Conservation (phyloP, 2,888 invertebrate genomes). For the Scaptomyza parva region DNA sequence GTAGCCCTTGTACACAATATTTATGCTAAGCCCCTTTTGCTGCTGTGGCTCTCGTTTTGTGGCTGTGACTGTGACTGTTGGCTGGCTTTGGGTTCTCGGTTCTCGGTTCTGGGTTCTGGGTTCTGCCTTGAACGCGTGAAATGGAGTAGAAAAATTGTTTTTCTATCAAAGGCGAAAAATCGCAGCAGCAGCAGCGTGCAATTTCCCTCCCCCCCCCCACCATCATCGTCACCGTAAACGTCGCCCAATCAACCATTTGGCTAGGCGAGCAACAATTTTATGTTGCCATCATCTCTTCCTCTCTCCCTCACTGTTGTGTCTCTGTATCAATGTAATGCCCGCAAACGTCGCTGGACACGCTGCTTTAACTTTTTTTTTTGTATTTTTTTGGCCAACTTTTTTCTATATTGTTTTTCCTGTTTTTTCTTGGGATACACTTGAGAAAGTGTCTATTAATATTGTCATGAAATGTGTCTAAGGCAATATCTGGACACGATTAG, state of each 20-base stretch:
- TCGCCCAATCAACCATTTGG: constrained; percentile 27
- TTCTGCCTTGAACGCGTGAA: constrained; percentile 79
- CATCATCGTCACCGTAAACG: too few species aligned
- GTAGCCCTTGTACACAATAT: constrained; percentile 2
- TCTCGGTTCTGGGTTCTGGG: too few species aligned
- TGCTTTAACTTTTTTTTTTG: constrained; percentile 61
- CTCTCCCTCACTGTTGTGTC: constrained; percentile 5
- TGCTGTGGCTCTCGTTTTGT: neutral
- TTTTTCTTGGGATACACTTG: too few species aligned
- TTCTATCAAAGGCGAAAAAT: constrained; percentile 77
- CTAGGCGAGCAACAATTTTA: constrained; percentile 48
- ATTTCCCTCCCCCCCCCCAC: neutral
- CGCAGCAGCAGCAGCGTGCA: constrained; percentile 41
- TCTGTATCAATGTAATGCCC: constrained; percentile 68
- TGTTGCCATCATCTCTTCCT: constrained; percentile 28
- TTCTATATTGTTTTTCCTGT: too few species aligned
- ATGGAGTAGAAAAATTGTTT: constrained; percentile 82
- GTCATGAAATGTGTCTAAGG: too few species aligned
- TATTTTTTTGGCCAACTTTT: constrained; percentile 33
- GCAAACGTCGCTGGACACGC: constrained; percentile 66
- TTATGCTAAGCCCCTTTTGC: constrained; percentile 35
- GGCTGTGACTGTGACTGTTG: neutral
- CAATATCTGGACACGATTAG: too few species aligned
- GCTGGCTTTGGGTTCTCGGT: too few species aligned
- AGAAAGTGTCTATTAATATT: too few species aligned